Base-by-base conservation (phyloP, 2,888 invertebrate species). In the Leptodirus hochenwartii region DNA sequence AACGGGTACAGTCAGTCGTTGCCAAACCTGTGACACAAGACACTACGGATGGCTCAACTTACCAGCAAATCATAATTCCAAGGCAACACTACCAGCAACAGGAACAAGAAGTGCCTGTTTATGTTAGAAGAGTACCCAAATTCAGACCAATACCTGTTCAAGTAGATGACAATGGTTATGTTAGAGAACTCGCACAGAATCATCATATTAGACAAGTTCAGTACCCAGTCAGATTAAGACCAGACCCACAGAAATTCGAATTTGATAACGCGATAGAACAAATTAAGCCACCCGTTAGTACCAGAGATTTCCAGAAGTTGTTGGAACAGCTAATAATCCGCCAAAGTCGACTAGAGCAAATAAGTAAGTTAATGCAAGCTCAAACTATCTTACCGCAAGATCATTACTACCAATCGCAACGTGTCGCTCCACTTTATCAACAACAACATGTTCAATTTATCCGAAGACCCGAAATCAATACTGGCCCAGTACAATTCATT, bases 251-350 rank as follows among this genome's bases (percentile, higher is more conserved):
- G n/a, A n/a, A n/a, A n/a, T n/a, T n/a, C n/a, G n/a, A n/a, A n/a
- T n/a, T n/a, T 42, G 20, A 20, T 8, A 20, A 9, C 20, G n/a
- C 20, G 20, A 20, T n/a, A 9, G 20, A n/a, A 8, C 20, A 65
- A 65, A 72, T 73, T 25, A 62, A 68, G 27, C 66, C 75, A 6
- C 77, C 77, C 5, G 66, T 77, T 2, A 76, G 75, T 43, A 69
- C 74, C 2, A 62, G 67, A 42, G 77, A 78, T 45, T 67, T 77
- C 35, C 72, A 74, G 44, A 59, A 68, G 27, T 51, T 78, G 22
- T 54, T 78, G 4, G 69, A 74, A 37, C 64, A 70, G 46, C 53
- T 78, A 32, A 62, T 77, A 20, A 47, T 67, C 16, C 56, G 75
- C 28, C 76, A 77, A 50, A 66, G 61, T 40, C 56, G 64, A 25